Percentiles rank a stretch among this genome's conserved stretches.
phyloP scores from a whole-genome alignment of 1,140 invertebrate species.

The Diabrotica virgifera region DNA sequence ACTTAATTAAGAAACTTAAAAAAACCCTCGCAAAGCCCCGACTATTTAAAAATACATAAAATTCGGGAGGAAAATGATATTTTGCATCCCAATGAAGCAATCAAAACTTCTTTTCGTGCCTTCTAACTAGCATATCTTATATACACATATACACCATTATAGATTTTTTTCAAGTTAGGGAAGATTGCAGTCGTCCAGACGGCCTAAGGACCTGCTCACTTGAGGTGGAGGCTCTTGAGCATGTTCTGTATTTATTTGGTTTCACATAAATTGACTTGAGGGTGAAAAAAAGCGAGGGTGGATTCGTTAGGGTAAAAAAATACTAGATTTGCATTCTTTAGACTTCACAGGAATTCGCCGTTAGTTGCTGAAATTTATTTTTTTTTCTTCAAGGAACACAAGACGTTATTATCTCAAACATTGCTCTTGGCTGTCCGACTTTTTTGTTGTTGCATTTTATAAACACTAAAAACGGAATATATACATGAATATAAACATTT shows the following conservation, averaged over 20 bases:
- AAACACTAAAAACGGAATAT: too few relatives aligned
- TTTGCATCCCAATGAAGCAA: constrained; percentile 34
- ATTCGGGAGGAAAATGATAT: constrained; percentile 19
- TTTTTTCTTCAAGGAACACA: constrained; percentile 12
- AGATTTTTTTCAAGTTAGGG: constrained; percentile 47
- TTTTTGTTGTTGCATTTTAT: too few relatives aligned
- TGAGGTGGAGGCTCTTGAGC: not conserved
- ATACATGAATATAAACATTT: too few relatives aligned
- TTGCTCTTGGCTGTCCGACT: too few relatives aligned
- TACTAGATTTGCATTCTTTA: constrained; percentile 44
- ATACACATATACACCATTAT: constrained; percentile 48
- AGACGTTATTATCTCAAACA: constrained; percentile 7
- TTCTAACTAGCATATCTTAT: constrained; percentile 47
- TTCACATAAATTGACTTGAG: constrained; percentile 40
- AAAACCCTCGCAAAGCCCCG: constrained; percentile 10
- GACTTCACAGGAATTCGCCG: constrained; percentile 23
- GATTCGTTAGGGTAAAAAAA: constrained; percentile 47
- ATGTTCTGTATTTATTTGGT: constrained; percentile 23
- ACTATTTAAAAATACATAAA: constrained; percentile 23
- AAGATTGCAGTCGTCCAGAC: constrained; percentile 36
- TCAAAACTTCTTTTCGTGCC: constrained; percentile 46
- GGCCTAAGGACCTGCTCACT: constrained; percentile 23
- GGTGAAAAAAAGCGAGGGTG: constrained; percentile 47
- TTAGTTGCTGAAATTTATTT: constrained; percentile 23
- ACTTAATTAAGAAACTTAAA: constrained; percentile 17